Base-by-base conservation (phyloP, 1,140 invertebrate species). In the Idris sp. region DNA sequence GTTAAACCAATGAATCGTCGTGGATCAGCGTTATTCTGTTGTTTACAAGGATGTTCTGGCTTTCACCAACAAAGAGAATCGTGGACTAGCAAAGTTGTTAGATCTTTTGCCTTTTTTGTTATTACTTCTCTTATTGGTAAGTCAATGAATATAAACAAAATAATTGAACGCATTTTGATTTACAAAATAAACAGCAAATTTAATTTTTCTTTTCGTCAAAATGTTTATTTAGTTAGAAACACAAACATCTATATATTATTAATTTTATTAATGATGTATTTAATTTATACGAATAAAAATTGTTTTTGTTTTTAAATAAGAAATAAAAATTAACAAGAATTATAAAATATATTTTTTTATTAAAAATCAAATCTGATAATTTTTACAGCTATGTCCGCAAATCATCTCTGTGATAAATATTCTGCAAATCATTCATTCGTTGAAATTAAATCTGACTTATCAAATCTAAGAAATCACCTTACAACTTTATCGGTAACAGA, bases 341-440 rank as follows among this genome's bases (percentile, higher is more conserved):
- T 4, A 22, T 2, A 22, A 22, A 22, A 22, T 22, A 4, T 22
- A 22, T 22, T 6, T 30, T 30, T 30, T 3, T 30, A 4, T 6
- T 9, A 30, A 30, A 9, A 9, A 30, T 25, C 5, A 30, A 30
- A 30, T 30, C 8, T 35, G 4, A 35, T 7, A 5, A 11, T 35
- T 13, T 41, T 58, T 78, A 36, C 54, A 87, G 85, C 82, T 0
- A 81, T 86, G 74, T 84, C 83, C 0, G 79, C 85, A 16, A 80
- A 79, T 22, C 83, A 87, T 62, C 30, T 87, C 0, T 85, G 83
- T 48, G 83, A 86, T 35, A 86, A 86, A 62, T 86, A 81, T 54
- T 84, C 85, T 5, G 59, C 78, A 4, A 84, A 35, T 33, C 78
- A 74, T 40, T 79, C 80, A 0, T 80, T 86, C 19, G 49, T 67